Evolutionary conservation across 2,113 vertebrate species (phyloP).

Genomic region (Gila orcuttii): DNA sequence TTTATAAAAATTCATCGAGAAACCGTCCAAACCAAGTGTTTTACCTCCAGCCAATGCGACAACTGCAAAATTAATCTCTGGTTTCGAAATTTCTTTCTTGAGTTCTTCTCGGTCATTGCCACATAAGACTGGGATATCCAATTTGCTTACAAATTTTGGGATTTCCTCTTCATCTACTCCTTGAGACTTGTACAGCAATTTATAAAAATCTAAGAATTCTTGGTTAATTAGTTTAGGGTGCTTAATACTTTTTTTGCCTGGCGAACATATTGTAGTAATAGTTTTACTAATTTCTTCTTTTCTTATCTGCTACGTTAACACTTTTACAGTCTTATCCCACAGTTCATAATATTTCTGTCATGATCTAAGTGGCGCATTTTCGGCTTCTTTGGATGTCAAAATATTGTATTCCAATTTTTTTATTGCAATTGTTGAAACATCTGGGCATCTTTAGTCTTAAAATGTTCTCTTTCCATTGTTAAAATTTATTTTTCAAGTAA

Average conservation of each 20-base stretch:
- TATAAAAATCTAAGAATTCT: no score
- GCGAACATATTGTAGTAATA: neutral
- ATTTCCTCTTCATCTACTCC: constrained; percentile 11
- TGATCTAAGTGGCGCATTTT: neutral
- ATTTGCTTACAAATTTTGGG: neutral
- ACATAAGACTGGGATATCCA: neutral
- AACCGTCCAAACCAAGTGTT: neutral
- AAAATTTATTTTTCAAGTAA: neutral
- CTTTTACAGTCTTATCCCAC: neutral
- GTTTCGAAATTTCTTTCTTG: neutral
- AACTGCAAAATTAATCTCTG: neutral
- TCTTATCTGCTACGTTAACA: neutral
- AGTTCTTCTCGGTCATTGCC: neutral
- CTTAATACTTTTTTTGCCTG: neutral
- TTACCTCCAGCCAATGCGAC: neutral
- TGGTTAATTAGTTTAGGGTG: no score
- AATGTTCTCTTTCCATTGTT: constrained; percentile 9
- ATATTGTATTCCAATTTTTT: constrained; percentile 8
- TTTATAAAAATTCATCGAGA: no score
- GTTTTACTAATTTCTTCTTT: neutral
- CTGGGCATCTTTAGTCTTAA: neutral
- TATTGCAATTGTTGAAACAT: neutral
- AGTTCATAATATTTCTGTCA: neutral
- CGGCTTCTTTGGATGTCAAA: neutral
- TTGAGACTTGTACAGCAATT: neutral